These are phyloP conservation scores for Saxidomus purpurata DNA, from an alignment of 1,140 invertebrate species.

Conservation along the genomic window DNA sequence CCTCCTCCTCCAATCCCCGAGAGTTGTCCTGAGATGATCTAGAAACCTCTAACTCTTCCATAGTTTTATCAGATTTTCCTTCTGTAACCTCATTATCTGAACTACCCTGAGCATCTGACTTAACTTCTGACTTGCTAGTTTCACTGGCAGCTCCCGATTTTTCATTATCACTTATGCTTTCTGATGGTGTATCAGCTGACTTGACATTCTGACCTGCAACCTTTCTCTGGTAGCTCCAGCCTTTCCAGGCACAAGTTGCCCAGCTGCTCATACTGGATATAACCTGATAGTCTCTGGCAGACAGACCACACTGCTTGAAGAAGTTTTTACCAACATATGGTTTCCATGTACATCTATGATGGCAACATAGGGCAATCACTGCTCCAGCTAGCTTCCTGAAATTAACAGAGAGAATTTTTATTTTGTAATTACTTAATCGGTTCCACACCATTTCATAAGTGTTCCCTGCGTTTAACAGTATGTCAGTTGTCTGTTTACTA, in stretches of 20 bases:
- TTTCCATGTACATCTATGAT: constrained; percentile 92
- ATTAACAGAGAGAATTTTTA: neutral
- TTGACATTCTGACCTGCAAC: neutral
- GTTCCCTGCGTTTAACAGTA: no score
- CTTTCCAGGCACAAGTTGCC: constrained; percentile 91
- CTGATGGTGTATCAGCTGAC: neutral
- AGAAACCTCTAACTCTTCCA: neutral
- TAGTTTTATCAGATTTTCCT: neutral
- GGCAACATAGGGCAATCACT: constrained; percentile 95
- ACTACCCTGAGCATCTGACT: neutral
- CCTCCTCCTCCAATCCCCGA: neutral
- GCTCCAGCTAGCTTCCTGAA: constrained; percentile 87
- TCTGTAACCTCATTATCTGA: neutral
- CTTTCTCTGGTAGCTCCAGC: constrained; percentile 62
- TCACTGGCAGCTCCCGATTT: neutral
- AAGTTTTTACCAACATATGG: constrained; percentile 90
- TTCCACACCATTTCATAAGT: no score
- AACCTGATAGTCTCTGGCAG: constrained; percentile 90
- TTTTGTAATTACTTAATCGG: no score
- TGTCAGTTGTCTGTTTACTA: no score
- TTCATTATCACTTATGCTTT: neutral
- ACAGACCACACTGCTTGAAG: constrained; percentile 88
- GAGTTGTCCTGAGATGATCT: neutral
- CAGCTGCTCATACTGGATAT: constrained; percentile 93
- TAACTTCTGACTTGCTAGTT: neutral